phyloP scores from a whole-genome alignment of 2,113 vertebrate genomes.

The Actenoides hombroni region DNA sequence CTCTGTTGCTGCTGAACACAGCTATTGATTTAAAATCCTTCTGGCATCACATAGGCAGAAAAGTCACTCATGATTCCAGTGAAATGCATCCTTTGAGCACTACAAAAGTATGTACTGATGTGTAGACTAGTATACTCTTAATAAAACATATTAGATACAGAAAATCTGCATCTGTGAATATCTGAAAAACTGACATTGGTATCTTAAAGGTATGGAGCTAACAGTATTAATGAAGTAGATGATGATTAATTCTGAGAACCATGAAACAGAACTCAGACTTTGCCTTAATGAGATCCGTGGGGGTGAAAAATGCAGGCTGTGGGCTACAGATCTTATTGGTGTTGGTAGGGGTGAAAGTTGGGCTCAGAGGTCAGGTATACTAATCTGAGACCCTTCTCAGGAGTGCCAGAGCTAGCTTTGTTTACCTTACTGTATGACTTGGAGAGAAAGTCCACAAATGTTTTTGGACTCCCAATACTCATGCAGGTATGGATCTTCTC shows the following conservation, averaged over 20 bases:
- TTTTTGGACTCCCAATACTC: not conserved
- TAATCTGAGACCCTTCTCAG: not conserved
- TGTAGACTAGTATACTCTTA: not conserved
- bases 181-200: not conserved
- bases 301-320: accelerated
- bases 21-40: not conserved
- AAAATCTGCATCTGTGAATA: not conserved
- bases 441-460: not conserved
- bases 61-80: not conserved
- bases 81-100: not conserved
- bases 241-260: not conserved
- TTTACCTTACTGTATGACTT: not conserved
- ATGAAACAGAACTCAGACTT: not conserved
- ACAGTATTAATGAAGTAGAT: not conserved
- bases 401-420: not conserved
- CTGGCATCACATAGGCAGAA: not conserved
- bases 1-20: not conserved
- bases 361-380: not conserved
- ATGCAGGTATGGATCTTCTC: not conserved
- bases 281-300: not conserved
- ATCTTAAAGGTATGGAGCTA: not conserved
- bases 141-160: not conserved
- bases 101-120: not conserved
- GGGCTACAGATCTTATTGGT: not conserved
- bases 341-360: not conserved